phyloP scores from a whole-genome alignment of 2,888 invertebrate species.

The Biston stratarius region DNA sequence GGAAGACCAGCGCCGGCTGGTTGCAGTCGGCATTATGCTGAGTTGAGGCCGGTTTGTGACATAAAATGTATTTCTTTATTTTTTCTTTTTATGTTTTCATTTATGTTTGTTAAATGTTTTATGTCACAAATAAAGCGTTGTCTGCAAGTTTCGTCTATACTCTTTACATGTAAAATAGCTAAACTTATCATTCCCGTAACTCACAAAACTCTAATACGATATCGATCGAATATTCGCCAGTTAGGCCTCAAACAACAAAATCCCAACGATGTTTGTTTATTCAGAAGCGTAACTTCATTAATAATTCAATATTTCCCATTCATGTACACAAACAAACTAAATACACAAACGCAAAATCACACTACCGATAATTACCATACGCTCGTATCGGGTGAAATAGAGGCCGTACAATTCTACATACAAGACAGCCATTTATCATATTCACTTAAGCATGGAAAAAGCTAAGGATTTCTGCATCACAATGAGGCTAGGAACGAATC shows the following conservation, averaged over 20 bases:
- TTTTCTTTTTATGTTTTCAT: too few species aligned
- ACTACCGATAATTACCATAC: constrained; percentile 61
- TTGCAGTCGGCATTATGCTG: too few species aligned
- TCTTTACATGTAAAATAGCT: constrained; percentile 10
- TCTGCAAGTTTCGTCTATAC: not conserved
- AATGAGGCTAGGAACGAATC: constrained; percentile 78
- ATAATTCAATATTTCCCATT: constrained; percentile 53
- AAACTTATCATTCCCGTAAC: constrained; percentile 19
- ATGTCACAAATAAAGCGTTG: too few species aligned
- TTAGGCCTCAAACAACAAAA: constrained; percentile 26
- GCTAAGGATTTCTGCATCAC: constrained; percentile 82
- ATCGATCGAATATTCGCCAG: constrained; percentile 10
- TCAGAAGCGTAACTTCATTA: constrained; percentile 51
- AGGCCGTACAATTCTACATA: constrained; percentile 43
- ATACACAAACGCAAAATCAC: constrained; percentile 53
- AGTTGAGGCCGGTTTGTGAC: too few species aligned
- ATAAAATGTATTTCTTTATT: too few species aligned
- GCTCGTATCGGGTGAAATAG: constrained; percentile 49
- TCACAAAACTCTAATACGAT: constrained; percentile 14
- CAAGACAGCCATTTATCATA: constrained; percentile 71
- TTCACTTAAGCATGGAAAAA: constrained; percentile 73
- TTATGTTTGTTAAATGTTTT: too few species aligned
- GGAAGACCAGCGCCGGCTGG: too few species aligned
- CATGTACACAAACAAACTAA: constrained; percentile 47
- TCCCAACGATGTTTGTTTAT: constrained; percentile 43